phyloP scores from a whole-genome alignment of 1,140 invertebrate genomes.

The Heliconius congener region DNA sequence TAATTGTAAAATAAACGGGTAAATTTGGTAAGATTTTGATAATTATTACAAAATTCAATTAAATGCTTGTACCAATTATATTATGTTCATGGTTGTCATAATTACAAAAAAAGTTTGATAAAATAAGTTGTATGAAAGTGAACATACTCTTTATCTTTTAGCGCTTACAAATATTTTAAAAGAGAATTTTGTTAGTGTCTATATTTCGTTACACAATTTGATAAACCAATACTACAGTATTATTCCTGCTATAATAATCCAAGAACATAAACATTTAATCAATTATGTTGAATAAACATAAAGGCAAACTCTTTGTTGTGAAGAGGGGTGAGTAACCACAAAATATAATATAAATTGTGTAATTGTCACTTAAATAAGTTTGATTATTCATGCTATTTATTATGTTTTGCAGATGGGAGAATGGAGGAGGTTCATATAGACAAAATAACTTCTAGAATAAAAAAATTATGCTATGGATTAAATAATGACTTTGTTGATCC shows the following conservation, averaged over 20 bases:
- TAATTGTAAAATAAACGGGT: too few relatives aligned
- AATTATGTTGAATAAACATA: slow-evolving; percentile 3
- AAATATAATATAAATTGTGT: background rate
- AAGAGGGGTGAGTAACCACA: slow-evolving; percentile 57
- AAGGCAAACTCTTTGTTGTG: slow-evolving; percentile 61
- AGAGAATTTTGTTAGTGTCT: too few relatives aligned
- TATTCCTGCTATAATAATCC: background rate
- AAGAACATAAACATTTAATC: background rate
- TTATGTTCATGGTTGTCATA: background rate
- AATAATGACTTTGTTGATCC: slow-evolving; percentile 98
- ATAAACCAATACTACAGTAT: background rate
- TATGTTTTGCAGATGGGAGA: slow-evolving; percentile 86
- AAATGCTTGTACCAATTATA: too few relatives aligned
- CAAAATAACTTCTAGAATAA: slow-evolving; percentile 98
- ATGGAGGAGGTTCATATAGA: slow-evolving; percentile 97
- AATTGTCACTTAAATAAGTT: background rate
- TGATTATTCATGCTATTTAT: background rate
- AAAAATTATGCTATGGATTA: slow-evolving; percentile 97
- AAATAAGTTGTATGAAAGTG: too few relatives aligned
- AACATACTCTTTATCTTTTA: too few relatives aligned
- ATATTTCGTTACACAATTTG: background rate
- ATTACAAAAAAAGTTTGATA: too few relatives aligned
- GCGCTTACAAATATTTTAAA: too few relatives aligned
- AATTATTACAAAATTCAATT: too few relatives aligned
- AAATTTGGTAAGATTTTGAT: too few relatives aligned